These are phyloP conservation scores for Pantherophis guttatus DNA, from an alignment of 2,113 vertebrate species.

Conservation along the genomic window DNA sequence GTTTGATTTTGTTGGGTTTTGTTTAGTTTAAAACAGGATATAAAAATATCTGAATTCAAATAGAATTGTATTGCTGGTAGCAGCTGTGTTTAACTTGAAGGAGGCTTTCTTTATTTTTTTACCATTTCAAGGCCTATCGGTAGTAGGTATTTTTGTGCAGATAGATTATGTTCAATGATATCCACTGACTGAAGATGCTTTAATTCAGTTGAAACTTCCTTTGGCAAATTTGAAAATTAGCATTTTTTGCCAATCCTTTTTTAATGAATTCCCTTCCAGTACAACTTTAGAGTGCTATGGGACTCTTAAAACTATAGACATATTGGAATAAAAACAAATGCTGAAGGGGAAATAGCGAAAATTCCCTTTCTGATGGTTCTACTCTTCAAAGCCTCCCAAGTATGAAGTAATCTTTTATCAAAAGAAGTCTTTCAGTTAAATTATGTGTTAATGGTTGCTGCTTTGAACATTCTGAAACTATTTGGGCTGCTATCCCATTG, in stretches of 20 bases:
- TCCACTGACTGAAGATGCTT: neutral
- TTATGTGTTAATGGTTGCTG: neutral
- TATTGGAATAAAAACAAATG: neutral
- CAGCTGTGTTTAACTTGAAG: neutral
- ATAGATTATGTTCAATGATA: neutral
- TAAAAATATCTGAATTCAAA: neutral
- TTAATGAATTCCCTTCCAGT: neutral
- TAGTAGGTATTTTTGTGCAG: neutral
- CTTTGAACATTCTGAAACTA: neutral
- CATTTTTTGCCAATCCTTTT: neutral
- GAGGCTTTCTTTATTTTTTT: neutral
- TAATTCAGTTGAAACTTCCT: neutral
- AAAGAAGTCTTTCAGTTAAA: neutral
- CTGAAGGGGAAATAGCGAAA: neutral
- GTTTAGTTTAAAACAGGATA: neutral
- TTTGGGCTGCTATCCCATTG: neutral
- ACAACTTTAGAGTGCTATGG: neutral
- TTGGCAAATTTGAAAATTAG: neutral
- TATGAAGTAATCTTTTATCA: neutral
- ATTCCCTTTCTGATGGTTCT: neutral
- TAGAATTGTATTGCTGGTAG: neutral
- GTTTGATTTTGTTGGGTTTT: neutral
- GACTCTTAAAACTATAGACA: neutral
- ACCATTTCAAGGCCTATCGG: neutral
- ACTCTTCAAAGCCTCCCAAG: neutral